Evolutionary conservation across 2,888 invertebrate species (phyloP).

Genomic region (Caenorhabditis angaria): DNA sequence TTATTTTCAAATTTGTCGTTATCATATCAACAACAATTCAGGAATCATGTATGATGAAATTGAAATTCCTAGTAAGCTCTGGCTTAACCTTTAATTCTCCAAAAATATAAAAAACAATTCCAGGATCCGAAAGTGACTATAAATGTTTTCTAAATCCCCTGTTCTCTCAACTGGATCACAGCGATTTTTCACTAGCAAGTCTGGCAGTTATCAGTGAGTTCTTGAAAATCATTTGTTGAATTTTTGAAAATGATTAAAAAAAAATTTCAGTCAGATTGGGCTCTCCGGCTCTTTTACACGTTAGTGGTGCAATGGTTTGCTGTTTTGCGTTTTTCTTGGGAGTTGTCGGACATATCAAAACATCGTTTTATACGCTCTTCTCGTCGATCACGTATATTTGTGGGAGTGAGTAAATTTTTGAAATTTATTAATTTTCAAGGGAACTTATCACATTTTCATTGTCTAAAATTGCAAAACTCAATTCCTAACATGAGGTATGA

Average conservation of each 20-base stretch:
- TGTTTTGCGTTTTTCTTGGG: constrained; percentile 62
- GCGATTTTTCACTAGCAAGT: constrained; percentile 67
- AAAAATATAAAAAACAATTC: constrained; percentile 4
- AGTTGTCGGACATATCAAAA: constrained; percentile 60
- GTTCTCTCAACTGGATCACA: constrained; percentile 63
- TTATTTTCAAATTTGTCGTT: constrained; percentile 69
- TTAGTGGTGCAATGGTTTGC: constrained; percentile 61
- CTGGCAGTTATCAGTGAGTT: constrained; percentile 61
- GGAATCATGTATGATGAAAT: constrained; percentile 47
- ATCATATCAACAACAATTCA: constrained; percentile 49
- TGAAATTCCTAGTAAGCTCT: constrained; percentile 50
- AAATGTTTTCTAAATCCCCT: constrained; percentile 66
- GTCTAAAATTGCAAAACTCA: not conserved
- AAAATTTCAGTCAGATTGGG: constrained; percentile 63
- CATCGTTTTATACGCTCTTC: constrained; percentile 60
- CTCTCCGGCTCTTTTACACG: constrained; percentile 65
- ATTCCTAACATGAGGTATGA: not conserved
- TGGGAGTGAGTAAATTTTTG: constrained; percentile 67
- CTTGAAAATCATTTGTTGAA: constrained; percentile 5
- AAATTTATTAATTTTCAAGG: too few relatives aligned
- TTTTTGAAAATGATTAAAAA: not conserved
- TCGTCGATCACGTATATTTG: constrained; percentile 68
- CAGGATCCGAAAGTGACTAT: constrained; percentile 48
- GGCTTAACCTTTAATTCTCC: not conserved
- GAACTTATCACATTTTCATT: too few relatives aligned